phyloP scores from a whole-genome alignment of 2,888 invertebrate genomes.

The Pecten maximus region DNA sequence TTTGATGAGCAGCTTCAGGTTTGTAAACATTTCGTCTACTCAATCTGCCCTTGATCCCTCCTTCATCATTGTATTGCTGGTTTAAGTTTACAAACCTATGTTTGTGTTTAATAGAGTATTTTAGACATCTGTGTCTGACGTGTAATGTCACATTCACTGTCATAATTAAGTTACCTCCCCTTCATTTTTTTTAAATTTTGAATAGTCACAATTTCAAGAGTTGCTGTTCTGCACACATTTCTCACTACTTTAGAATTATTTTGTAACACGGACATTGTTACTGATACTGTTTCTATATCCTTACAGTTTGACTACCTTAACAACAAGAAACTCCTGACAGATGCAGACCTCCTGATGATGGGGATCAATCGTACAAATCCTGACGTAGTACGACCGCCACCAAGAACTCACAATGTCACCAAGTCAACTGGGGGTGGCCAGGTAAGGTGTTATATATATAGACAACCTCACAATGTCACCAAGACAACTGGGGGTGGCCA shows the following conservation, averaged over 20 bases:
- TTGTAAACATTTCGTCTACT: conserved; percentile 33
- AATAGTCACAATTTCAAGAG: background rate
- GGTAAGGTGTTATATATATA: background rate
- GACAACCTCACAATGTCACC: too few relatives aligned
- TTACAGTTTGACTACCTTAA: conserved; percentile 87
- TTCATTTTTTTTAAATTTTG: too few relatives aligned
- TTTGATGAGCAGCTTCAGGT: conserved; percentile 67
- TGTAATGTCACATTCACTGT: too few relatives aligned
- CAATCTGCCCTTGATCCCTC: background rate
- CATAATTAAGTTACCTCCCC: background rate
- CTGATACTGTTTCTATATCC: background rate
- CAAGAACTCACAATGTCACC: background rate
- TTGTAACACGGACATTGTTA: background rate
- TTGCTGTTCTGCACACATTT: background rate
- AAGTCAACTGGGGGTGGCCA: background rate
- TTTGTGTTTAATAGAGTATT: too few relatives aligned
- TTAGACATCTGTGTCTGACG: too few relatives aligned
- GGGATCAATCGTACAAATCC: conserved; percentile 48
- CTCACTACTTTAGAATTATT: background rate
- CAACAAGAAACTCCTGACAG: conserved; percentile 88
- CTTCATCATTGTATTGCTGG: background rate
- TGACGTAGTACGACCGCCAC: background rate
- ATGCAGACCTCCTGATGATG: conserved; percentile 60
- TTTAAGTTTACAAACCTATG: conserved; percentile 3
- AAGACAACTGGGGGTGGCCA: too few relatives aligned